Base-by-base conservation (phyloP, 1,140 invertebrate species). In the Drosophila sechellia region DNA sequence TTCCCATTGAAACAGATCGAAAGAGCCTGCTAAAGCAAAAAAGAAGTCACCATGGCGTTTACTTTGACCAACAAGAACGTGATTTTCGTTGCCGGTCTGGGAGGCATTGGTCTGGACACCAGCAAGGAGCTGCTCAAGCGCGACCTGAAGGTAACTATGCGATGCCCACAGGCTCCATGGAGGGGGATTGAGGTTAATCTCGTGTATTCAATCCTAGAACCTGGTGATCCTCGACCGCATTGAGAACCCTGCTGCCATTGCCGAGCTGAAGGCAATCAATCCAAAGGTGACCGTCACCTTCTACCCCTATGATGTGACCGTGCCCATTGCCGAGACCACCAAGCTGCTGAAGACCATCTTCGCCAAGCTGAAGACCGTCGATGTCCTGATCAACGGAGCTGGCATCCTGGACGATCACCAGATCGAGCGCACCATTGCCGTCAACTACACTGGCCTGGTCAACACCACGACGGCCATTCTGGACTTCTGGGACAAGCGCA, bases 401-500 rank as follows among this genome's bases (percentile, higher is more conserved):
- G 91, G 91, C 10, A 90, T 92, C n/a, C 63, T 92, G 22, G 74
- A 87, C 27, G 91, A 92, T 43, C 57, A 85, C 20, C 70, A 90
- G 66, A 79, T 91, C 43, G 91, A 92, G 53, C 73, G 84, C 12
- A 92, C 90, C n/a, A 90, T 92, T 35, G 90, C 90, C 13, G 81
- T 92, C 0, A 92, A 92, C 42, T 92, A 91, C 37, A 79, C 90
- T 3, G 91, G 91, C 0, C 40, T 91, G 49, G 90, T 92, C 6
- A 81, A 91, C 20, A 92, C 91, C 22, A 92, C 86, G 4, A 77
- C 90, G 0, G 86, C 81, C 52, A 90, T 89, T 2, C 25, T 92
- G 72, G 77, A 87, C 12, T 89, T 86, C 57, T 94, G 95, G 94
- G 93, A 94, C 25, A 94, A 92, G 77, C 93, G 94, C 37, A 94